A percentile compares a stretch with the other conserved stretches of the same genome.
phyloP scores from a whole-genome alignment of 2,113 vertebrate species.

The Mormyrus lacerda region DNA sequence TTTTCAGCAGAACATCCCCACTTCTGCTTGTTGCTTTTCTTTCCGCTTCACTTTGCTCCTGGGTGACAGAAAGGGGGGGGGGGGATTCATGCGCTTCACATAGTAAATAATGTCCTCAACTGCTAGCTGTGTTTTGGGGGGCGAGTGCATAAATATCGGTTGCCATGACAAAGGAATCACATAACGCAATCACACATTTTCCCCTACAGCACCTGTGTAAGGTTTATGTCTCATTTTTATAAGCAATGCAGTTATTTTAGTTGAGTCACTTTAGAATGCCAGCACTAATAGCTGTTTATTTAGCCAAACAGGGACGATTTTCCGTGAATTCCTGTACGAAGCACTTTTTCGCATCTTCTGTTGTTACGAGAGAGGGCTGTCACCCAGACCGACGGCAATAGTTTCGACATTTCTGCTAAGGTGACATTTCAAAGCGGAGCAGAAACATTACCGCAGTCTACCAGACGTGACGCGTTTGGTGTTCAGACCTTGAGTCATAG shows the following conservation, averaged over 20 bases:
- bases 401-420: background rate
- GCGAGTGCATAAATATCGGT: background rate
- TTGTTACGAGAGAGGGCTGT: background rate
- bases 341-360: background rate
- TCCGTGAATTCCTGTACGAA: background rate
- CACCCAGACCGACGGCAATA: background rate
- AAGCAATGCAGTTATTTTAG: background rate
- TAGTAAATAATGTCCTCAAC: constrained; percentile 47
- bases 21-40: constrained; percentile 16
- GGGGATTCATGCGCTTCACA: constrained; percentile 23
- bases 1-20: constrained; percentile 3
- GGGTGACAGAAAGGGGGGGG: constrained; percentile 34
- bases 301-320: background rate
- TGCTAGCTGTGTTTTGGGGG: background rate
- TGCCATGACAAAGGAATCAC: constrained; percentile 8
- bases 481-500: background rate
- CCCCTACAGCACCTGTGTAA: background rate
- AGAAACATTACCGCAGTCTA: background rate
- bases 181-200: background rate
- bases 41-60: background rate
- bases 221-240: background rate
- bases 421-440: background rate
- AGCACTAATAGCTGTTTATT: background rate
- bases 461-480: background rate
- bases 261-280: background rate